These are phyloP conservation scores for Dendrocincla tyrannina DNA, from an alignment of 2,797 vertebrate species.

Conservation along the genomic window DNA sequence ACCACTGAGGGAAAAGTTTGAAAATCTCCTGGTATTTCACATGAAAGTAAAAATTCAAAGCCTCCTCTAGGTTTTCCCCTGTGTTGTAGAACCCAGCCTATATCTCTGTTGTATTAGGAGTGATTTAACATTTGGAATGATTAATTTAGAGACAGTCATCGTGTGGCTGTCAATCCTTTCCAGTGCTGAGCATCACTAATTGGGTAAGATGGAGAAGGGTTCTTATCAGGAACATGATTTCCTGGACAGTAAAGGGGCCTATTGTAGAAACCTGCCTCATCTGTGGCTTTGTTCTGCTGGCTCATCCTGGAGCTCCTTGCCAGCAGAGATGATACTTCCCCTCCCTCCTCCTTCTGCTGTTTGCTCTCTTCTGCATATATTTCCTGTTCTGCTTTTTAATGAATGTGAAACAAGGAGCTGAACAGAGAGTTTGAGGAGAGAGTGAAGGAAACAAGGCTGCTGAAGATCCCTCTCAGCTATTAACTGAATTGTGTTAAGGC, in stretches of 20 bases:
- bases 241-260: conserved; percentile 32
- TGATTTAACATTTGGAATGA: background rate
- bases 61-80: background rate
- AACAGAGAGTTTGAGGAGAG: background rate
- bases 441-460: background rate
- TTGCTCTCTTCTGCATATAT: background rate
- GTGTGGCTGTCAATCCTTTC: background rate
- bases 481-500: background rate
- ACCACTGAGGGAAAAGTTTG: background rate
- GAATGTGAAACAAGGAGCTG: background rate
- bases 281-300: conserved; percentile 4
- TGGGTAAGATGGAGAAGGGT: background rate
- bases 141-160: conserved; percentile 3
- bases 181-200: background rate
- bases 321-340: background rate
- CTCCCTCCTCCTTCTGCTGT: background rate
- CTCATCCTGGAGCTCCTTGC: background rate
- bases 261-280: background rate
- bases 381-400: background rate
- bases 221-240: background rate
- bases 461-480: background rate
- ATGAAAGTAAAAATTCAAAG: background rate
- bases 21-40: background rate
- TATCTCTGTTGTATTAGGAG: background rate
- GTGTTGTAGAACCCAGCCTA: background rate